Percentiles rank a stretch among this genome's conserved stretches.
Evolutionary conservation across 2,113 vertebrate species (phyloP).

Genomic region (Tragelaphus buxtoni): DNA sequence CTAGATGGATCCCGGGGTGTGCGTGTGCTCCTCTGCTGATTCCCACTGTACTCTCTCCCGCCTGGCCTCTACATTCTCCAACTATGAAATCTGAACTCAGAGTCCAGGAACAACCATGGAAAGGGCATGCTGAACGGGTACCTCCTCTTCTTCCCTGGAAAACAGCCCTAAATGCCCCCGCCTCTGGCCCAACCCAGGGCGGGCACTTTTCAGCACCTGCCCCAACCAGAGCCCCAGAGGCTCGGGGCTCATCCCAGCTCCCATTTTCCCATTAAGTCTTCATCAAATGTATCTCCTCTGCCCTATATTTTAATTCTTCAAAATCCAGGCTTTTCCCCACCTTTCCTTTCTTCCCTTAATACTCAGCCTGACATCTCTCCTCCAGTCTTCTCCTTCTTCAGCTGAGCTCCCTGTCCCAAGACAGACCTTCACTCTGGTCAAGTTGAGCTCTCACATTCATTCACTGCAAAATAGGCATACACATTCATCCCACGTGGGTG

Average conservation of each 20-base stretch:
- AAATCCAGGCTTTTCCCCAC: not conserved
- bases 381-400: not conserved
- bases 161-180: not conserved
- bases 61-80: not conserved
- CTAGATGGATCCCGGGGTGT: not conserved
- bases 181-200: not conserved
- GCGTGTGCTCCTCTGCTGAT: fast-evolving
- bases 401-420: not conserved
- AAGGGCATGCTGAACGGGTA: not conserved
- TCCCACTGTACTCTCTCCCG: fast-evolving
- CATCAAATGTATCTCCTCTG: not conserved
- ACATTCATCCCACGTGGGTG: fast-evolving
- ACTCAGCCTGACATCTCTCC: not conserved
- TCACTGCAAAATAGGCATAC: not conserved
- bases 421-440: not conserved
- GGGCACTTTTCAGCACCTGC: not conserved
- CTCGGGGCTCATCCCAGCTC: not conserved
- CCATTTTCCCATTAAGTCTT: not conserved
- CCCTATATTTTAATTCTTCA: not conserved
- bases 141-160: not conserved
- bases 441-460: not conserved
- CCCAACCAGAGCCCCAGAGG: not conserved
- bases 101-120: not conserved
- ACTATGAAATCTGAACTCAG: not conserved
- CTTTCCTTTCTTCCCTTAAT: not conserved